phyloP scores from a whole-genome alignment of 1,140 invertebrate genomes.

The Andrena cerasifolii region DNA sequence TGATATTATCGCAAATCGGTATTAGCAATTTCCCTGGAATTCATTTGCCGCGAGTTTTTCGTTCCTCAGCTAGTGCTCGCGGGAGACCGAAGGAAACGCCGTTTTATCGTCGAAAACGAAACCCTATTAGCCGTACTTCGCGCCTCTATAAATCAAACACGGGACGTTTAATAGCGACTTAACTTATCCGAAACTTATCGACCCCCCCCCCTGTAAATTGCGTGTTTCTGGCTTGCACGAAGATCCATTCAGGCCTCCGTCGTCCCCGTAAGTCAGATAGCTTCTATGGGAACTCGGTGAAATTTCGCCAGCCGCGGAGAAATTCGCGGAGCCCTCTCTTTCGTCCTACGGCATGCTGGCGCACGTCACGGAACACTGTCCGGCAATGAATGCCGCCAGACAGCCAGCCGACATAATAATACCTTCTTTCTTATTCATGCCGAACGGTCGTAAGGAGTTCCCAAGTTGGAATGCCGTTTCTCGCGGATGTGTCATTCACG shows the following conservation, averaged over 20 bases:
- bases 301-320: slow-evolving; percentile 30
- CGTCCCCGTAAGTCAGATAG: slow-evolving; percentile 31
- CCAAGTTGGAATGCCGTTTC: slow-evolving; percentile 32
- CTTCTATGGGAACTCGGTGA: slow-evolving; percentile 34
- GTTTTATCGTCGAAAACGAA: neutral
- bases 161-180: slow-evolving; percentile 38
- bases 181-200: slow-evolving; percentile 26
- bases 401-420: slow-evolving; percentile 34
- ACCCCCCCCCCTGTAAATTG: slow-evolving; percentile 3
- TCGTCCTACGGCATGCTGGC: neutral
- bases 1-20: too few species aligned
- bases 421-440: slow-evolving; percentile 44
- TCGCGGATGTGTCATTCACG: slow-evolving; percentile 39
- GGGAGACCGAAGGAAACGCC: too few species aligned
- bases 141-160: slow-evolving; percentile 34
- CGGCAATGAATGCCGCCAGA: slow-evolving; percentile 25
- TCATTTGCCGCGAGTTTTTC: too few species aligned
- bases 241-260: slow-evolving; percentile 23
- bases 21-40: too few species aligned
- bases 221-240: slow-evolving; percentile 30
- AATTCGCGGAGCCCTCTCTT: slow-evolving; percentile 6
- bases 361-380: slow-evolving; percentile 41
- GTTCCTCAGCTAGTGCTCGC: too few species aligned
- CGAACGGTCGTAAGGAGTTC: slow-evolving; percentile 19
- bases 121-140: slow-evolving; percentile 9